Base-by-base conservation (phyloP, 2,113 vertebrate genomes). In the Ibidorhyncha struthersii region DNA sequence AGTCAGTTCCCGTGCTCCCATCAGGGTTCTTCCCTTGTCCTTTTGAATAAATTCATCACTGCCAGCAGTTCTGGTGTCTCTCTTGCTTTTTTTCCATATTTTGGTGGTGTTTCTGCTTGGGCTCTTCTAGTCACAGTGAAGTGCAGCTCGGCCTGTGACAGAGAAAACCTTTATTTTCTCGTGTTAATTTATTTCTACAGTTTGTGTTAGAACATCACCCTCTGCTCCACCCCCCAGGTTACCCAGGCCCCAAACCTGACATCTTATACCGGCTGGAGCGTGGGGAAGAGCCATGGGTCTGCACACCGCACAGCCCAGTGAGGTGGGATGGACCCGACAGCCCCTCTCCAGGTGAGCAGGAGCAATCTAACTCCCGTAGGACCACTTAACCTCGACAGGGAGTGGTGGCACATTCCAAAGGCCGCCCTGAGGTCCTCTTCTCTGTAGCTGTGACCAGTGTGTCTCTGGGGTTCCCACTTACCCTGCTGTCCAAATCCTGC, bases 191-290 rank as follows among this genome's bases (percentile, higher is more conserved):
- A 41, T 69, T 69, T 6, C 14, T 20, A 6, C 6, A 16, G 12
- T 27, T 38, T 32, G 40, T 36, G 27, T 7, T 25, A 32, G 3
- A 8, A 10, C 15, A 30, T 20, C 0, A 0, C 2, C 1, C 9
- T 88, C 34, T 59, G 15, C 34, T 45, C 34, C 43, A 1, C 43
- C 47, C 49, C 62, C 12, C 71, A 96, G 95, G 96, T 71, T 90
- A 96, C 41, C 30, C 86, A 12, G 94, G 95, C 45, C 94, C 95
- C 79, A 97, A 96, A 32, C 96, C 96, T 0, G 93, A 97, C 17
- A 6, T 97, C 55, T 26, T 97, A 5, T 41, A 92, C 38, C 91
- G 93, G 9, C 14, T 97, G 91, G 94, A 97, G 58, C 86, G 22
- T 0, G 82, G 94, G 49, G 96, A 97, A 8, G 95, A 92, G 76